These are phyloP conservation scores for Nymphalis urticae DNA, from an alignment of 2,888 invertebrate species.

Conservation along the genomic window DNA sequence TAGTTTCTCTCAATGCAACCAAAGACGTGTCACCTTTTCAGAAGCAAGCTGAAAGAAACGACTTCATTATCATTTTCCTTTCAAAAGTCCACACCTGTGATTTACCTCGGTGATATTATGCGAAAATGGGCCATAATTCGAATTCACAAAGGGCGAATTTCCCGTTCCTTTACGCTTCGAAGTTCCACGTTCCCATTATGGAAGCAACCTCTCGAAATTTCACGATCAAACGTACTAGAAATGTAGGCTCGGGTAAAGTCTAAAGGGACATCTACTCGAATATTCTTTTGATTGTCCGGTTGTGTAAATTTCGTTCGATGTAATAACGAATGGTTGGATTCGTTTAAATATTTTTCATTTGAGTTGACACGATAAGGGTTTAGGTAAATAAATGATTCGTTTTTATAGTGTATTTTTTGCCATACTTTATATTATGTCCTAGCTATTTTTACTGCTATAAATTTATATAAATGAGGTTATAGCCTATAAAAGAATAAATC, in stretches of 20 bases:
- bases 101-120: constrained; percentile 22
- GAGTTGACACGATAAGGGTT: constrained; percentile 1
- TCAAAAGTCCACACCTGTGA: constrained; percentile 43
- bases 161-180: not conserved
- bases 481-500: no score
- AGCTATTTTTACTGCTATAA: no score
- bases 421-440: no score
- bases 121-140: constrained; percentile 27
- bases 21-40: constrained; percentile 41
- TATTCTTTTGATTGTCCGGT: constrained; percentile 24
- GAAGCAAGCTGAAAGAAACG: constrained; percentile 41
- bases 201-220: constrained; percentile 21
- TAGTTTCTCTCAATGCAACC: constrained; percentile 33
- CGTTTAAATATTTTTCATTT: constrained; percentile 3
- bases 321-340: not conserved
- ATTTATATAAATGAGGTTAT: no score
- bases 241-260: constrained; percentile 18
- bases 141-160: constrained; percentile 16
- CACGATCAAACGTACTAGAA: constrained; percentile 30
- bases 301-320: constrained; percentile 13
- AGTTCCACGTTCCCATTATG: constrained; percentile 32
- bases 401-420: not conserved
- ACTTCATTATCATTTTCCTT: constrained; percentile 45
- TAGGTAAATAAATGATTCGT: not conserved
- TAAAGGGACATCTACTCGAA: constrained; percentile 15